A percentile compares a stretch with the other conserved stretches of the same genome.
These are phyloP conservation scores for Ligdia adustata DNA, from an alignment of 2,888 invertebrate genomes.

Conservation along the genomic window DNA sequence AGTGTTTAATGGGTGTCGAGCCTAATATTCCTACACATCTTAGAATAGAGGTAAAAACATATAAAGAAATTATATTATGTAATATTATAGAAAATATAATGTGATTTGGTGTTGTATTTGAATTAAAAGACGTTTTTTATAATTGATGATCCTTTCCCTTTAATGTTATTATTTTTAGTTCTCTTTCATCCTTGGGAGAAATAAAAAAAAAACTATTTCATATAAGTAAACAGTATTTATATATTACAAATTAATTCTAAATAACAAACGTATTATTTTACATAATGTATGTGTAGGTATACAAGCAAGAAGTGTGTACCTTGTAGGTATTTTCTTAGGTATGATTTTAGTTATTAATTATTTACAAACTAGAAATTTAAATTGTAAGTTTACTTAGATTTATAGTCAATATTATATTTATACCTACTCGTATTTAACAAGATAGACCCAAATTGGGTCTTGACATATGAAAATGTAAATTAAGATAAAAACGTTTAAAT, in stretches of 20 bases:
- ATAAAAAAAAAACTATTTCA: constrained; percentile 31
- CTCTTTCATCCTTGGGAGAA: constrained; percentile 21
- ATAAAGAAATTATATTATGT: constrained; percentile 75
- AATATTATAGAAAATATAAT: constrained; percentile 83
- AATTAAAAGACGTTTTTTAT: constrained; percentile 81
- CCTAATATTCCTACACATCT: constrained; percentile 55
- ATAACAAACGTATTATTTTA: constrained; percentile 20
- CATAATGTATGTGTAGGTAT: constrained; percentile 12
- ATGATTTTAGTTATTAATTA: constrained; percentile 40
- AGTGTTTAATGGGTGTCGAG: constrained; percentile 40
- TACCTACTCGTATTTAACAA: too few species aligned
- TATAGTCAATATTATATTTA: too few species aligned
- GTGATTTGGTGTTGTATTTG: constrained; percentile 84
- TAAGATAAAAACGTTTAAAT: too few species aligned
- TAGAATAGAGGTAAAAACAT: constrained; percentile 61
- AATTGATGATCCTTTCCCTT: constrained; percentile 77
- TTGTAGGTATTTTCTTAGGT: not conserved
- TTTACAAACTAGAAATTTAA: constrained; percentile 17
- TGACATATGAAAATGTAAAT: too few species aligned
- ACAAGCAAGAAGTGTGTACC: constrained; percentile 7
- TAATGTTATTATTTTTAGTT: constrained; percentile 31
- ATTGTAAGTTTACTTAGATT: too few species aligned
- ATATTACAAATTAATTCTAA: constrained; percentile 29
- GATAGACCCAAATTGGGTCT: too few species aligned
- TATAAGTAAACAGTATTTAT: constrained; percentile 5